A percentile compares a stretch with the other conserved stretches of the same genome.
Evolutionary conservation across 1,140 invertebrate species (phyloP).

Genomic region (Nylanderia fulva): DNA sequence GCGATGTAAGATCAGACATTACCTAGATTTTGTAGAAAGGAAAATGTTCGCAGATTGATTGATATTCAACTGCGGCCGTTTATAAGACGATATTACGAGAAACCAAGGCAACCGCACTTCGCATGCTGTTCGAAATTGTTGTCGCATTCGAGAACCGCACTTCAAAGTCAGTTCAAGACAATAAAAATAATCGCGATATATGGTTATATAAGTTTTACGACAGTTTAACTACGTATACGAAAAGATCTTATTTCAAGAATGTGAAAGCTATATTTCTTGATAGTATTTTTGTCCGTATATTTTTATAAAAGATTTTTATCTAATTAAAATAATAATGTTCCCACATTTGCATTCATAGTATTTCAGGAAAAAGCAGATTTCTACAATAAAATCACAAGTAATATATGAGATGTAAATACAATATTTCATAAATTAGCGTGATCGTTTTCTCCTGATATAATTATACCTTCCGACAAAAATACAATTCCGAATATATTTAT

Average conservation of each 20-base stretch:
- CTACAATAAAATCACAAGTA: not conserved
- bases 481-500: not conserved
- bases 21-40: slow-evolving; percentile 64
- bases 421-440: not conserved
- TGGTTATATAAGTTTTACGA: not conserved
- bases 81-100: slow-evolving; percentile 60
- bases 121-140: slow-evolving; percentile 7
- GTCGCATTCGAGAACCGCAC: not conserved
- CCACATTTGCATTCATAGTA: not conserved
- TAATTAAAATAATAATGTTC: not conserved
- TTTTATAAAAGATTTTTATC: not conserved
- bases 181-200: slow-evolving; percentile 31
- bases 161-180: not conserved
- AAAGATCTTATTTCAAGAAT: not conserved
- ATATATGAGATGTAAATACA: not conserved
- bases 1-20: slow-evolving; percentile 15
- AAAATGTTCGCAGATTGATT: slow-evolving; percentile 70
- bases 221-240: not conserved
- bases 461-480: not conserved
- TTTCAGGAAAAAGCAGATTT: not conserved
- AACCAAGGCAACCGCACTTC: slow-evolving; percentile 52
- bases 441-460: not conserved
- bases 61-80: slow-evolving; percentile 65
- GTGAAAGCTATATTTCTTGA: not conserved
- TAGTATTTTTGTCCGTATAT: not conserved